These are phyloP conservation scores for Polyodon spathula DNA, from an alignment of 2,113 vertebrate species.

Conservation along the genomic window DNA sequence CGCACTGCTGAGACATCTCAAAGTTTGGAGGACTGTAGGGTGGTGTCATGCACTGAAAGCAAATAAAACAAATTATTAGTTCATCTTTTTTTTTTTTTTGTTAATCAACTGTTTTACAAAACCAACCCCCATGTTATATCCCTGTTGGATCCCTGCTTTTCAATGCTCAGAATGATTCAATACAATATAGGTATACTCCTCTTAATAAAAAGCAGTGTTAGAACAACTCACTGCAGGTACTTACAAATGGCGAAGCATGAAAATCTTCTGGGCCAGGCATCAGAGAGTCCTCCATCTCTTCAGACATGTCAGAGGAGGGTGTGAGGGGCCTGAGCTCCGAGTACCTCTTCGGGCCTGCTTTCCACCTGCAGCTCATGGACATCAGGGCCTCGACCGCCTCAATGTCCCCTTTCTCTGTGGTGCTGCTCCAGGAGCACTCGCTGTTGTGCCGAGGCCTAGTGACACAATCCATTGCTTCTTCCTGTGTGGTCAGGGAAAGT, in stretches of 20 bases:
- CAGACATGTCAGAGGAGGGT: slow-evolving; percentile 70
- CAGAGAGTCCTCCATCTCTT: slow-evolving; percentile 55
- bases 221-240: slow-evolving; percentile 14
- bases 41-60: slow-evolving; percentile 71
- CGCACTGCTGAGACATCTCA: slow-evolving; percentile 38
- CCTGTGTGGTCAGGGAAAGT: slow-evolving; percentile 21
- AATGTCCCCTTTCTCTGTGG: slow-evolving; percentile 60
- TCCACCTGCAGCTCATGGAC: slow-evolving; percentile 75
- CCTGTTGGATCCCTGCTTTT: neutral
- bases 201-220: neutral
- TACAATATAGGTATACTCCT: neutral
- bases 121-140: neutral
- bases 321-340: slow-evolving; percentile 67
- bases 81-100: neutral
- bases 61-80: slow-evolving; percentile 6
- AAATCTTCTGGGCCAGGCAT: slow-evolving; percentile 41
- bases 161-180: too few relatives aligned
- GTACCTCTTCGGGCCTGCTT: slow-evolving; percentile 47
- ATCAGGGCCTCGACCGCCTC: slow-evolving; percentile 79
- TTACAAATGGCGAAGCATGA: slow-evolving; percentile 60
- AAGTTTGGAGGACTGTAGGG: slow-evolving; percentile 71
- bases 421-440: slow-evolving; percentile 29
- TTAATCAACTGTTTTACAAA: neutral
- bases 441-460: slow-evolving; percentile 41
- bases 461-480: slow-evolving; percentile 49